These are phyloP conservation scores for Cherax destructor DNA, from an alignment of 1,140 invertebrate genomes.

Conservation along the genomic window DNA sequence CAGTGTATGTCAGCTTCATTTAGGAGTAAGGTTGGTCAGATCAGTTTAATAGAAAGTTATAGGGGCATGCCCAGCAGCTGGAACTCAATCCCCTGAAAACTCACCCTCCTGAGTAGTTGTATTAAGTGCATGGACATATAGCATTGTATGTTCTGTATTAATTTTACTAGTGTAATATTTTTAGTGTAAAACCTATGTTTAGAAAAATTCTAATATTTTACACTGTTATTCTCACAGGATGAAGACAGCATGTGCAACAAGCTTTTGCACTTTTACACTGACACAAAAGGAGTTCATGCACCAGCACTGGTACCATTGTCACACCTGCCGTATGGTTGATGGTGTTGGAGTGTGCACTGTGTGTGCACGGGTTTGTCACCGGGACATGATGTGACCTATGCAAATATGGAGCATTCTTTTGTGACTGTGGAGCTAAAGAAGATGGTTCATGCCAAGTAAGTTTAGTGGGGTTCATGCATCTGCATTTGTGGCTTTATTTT, in stretches of 20 bases:
- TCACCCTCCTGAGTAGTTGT: too few species aligned
- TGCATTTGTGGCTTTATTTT: too few species aligned
- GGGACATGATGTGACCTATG: slow-evolving; percentile 97
- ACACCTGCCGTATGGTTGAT: slow-evolving; percentile 98
- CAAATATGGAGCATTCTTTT: slow-evolving; percentile 99
- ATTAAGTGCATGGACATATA: too few species aligned
- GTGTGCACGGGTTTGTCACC: slow-evolving; percentile 97
- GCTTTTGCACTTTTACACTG: slow-evolving; percentile 97
- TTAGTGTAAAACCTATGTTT: too few species aligned
- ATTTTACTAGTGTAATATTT: too few species aligned
- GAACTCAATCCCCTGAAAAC: too few species aligned
- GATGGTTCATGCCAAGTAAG: slow-evolving; percentile 83
- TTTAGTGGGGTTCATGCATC: neutral
- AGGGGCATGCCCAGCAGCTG: too few species aligned
- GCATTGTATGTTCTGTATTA: too few species aligned
- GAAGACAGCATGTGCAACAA: slow-evolving; percentile 96
- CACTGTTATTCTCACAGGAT: slow-evolving; percentile 79
- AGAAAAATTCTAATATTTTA: too few species aligned
- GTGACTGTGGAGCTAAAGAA: slow-evolving; percentile 98
- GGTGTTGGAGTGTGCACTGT: slow-evolving; percentile 98
- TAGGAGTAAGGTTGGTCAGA: too few species aligned
- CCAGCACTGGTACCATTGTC: slow-evolving; percentile 96
- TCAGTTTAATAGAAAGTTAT: too few species aligned
- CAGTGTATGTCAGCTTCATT: too few species aligned
- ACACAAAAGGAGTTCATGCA: slow-evolving; percentile 99